phyloP scores from a whole-genome alignment of 2,113 vertebrate genomes.

The Spermophilus dauricus region DNA sequence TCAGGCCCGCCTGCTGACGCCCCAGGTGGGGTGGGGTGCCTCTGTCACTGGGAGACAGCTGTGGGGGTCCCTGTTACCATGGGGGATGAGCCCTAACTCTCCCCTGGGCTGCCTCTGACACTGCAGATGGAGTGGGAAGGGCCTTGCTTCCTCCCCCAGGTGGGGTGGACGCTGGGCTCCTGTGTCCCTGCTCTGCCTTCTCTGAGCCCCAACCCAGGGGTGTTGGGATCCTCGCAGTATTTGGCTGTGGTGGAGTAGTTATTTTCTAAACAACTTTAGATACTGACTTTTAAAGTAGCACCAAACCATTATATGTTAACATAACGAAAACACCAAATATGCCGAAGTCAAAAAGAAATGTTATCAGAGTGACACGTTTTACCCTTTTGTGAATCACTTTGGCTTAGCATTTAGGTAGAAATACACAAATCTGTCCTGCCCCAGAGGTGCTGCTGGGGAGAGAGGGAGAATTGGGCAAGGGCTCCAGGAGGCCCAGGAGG shows the following conservation, averaged over 20 bases:
- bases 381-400: neutral
- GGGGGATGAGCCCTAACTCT: neutral
- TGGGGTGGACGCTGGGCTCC: too few relatives aligned
- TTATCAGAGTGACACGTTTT: neutral
- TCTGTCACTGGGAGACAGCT: neutral
- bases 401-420: neutral
- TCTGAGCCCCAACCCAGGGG: neutral
- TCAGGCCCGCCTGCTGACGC: neutral
- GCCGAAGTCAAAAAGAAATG: neutral
- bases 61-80: neutral
- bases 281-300: neutral
- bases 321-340: neutral
- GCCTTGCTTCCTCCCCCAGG: neutral
- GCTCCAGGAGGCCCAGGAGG: neutral
- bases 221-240: neutral
- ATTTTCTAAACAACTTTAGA: neutral
- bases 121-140: too few relatives aligned
- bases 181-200: neutral
- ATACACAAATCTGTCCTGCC: neutral
- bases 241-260: neutral
- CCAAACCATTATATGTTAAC: neutral
- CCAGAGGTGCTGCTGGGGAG: rapidly evolving
- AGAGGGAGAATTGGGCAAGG: too few relatives aligned
- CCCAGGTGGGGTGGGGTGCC: too few relatives aligned
- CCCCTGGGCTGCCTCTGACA: neutral